phyloP scores from a whole-genome alignment of 2,113 vertebrate species.

The Pelodiscus sinensis region DNA sequence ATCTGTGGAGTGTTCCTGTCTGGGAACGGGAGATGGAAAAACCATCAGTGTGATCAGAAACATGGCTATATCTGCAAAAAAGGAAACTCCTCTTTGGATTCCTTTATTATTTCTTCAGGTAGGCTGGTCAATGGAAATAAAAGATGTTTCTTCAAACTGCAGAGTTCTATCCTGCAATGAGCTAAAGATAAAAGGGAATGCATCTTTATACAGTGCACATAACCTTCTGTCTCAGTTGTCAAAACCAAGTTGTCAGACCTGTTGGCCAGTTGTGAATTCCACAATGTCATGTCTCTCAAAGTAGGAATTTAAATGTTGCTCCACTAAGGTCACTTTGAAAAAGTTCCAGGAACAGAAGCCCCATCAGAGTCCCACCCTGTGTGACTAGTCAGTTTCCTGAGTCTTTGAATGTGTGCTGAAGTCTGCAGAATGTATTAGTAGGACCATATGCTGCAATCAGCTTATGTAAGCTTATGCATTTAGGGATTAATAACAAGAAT shows the following conservation, averaged over 20 bases:
- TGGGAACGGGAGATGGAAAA: slow-evolving; percentile 92
- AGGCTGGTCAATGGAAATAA: not conserved
- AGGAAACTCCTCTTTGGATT: slow-evolving; percentile 82
- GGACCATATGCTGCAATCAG: not conserved
- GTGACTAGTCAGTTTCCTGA: not conserved
- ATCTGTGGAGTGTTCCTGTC: slow-evolving; percentile 89
- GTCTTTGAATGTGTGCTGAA: not conserved
- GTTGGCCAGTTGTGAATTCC: not conserved
- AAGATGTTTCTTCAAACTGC: not conserved
- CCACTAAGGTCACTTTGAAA: not conserved
- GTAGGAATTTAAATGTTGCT: not conserved
- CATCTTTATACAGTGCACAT: not conserved
- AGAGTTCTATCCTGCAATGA: not conserved
- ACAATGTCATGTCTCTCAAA: not conserved
- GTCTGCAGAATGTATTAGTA: not conserved
- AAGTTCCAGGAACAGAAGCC: not conserved
- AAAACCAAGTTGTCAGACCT: not conserved
- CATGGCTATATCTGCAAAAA: slow-evolving; percentile 93
- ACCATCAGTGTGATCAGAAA: slow-evolving; percentile 81
- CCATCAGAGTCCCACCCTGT: not conserved
- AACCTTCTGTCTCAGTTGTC: not conserved
- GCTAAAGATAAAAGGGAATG: not conserved
- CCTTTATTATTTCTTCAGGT: slow-evolving; percentile 69
- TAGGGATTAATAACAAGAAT: no score
- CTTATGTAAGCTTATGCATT: no score